Percentiles rank a stretch among this genome's conserved stretches.
Conservation (phyloP, 2,888 invertebrate genomes). For the Orgyia antiqua region DNA sequence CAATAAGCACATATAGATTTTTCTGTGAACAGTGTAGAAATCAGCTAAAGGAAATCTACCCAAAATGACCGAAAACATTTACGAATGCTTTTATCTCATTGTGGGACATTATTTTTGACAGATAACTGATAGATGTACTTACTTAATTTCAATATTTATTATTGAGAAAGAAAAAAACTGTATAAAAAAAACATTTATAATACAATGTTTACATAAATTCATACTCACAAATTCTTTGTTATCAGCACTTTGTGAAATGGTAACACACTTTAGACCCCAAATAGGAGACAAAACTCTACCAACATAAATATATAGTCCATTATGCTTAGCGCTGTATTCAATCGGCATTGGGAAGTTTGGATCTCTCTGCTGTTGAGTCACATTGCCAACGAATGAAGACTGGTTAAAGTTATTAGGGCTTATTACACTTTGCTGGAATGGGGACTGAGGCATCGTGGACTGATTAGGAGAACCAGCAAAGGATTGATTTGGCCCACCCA, state of each 20-base stretch:
- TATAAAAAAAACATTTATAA: too few relatives aligned
- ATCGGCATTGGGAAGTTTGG: constrained; percentile 58
- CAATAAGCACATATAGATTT: too few relatives aligned
- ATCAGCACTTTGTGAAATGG: constrained; percentile 71
- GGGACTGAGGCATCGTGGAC: constrained; percentile 47
- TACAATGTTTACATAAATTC: too few relatives aligned
- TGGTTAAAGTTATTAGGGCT: constrained; percentile 58
- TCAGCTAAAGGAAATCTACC: too few relatives aligned
- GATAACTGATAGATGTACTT: too few relatives aligned
- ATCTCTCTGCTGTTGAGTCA: constrained; percentile 56
- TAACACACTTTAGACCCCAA: constrained; percentile 90
- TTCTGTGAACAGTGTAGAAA: too few relatives aligned
- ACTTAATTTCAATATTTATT: too few relatives aligned
- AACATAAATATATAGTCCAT: constrained; percentile 94
- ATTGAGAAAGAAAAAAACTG: too few relatives aligned
- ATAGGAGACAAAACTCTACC: constrained; percentile 92
- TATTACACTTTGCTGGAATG: constrained; percentile 53
- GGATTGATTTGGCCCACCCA: constrained; percentile 51
- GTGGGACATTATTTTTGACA: too few relatives aligned
- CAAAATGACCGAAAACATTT: too few relatives aligned
- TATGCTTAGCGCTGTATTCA: constrained; percentile 87
- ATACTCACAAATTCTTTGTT: constrained; percentile 80
- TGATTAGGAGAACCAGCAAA: constrained; percentile 49
- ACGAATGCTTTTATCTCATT: too few relatives aligned
- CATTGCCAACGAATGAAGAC: constrained; percentile 52